Evolutionary conservation across 2,888 invertebrate species (phyloP).

Genomic region (Lepetodrilus schrolli): DNA sequence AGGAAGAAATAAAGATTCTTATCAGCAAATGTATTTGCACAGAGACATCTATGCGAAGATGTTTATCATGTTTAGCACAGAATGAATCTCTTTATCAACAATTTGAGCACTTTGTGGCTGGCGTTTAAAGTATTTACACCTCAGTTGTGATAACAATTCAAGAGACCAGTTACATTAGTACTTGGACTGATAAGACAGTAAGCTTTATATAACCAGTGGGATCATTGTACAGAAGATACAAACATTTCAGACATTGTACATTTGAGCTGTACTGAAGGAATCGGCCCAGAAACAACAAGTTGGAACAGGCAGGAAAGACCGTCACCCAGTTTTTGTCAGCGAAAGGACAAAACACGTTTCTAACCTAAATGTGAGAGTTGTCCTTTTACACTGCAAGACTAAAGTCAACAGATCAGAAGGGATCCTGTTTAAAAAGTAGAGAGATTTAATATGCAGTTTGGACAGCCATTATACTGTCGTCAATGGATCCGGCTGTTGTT

Average conservation of each 20-base stretch:
- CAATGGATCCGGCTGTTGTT: not conserved
- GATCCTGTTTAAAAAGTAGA: not conserved
- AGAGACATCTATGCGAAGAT: too few relatives aligned
- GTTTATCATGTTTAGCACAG: too few relatives aligned
- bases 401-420: not conserved
- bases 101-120: too few relatives aligned
- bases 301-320: not conserved
- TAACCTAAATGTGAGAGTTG: not conserved
- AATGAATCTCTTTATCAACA: too few relatives aligned
- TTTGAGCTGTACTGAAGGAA: not conserved
- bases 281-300: not conserved
- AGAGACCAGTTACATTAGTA: too few relatives aligned
- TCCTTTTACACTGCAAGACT: not conserved
- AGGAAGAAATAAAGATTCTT: too few relatives aligned
- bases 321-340: not conserved
- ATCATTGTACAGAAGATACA: too few relatives aligned
- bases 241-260: not conserved
- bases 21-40: too few relatives aligned
- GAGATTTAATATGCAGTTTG: conserved; percentile 4
- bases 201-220: too few relatives aligned
- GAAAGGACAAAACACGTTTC: not conserved
- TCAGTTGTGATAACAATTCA: too few relatives aligned
- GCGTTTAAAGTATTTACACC: too few relatives aligned
- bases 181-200: too few relatives aligned
- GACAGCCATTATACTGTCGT: not conserved